Evolutionary conservation across 2,888 invertebrate species (phyloP).

Genomic region (Caenorhabditis sp.): DNA sequence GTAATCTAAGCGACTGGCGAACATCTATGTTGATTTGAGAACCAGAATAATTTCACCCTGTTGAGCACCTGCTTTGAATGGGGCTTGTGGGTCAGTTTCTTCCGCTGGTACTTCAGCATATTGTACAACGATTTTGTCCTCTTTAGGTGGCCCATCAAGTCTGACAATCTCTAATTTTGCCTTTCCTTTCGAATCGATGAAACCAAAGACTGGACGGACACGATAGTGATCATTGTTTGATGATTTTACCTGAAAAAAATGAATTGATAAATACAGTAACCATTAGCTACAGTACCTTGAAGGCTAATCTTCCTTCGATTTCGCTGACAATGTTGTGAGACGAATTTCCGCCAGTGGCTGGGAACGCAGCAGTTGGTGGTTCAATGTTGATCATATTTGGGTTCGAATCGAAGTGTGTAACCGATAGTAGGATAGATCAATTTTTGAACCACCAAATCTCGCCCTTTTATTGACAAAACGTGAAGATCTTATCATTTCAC

Average conservation of each 20-base stretch:
- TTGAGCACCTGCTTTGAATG: slow-evolving; percentile 54
- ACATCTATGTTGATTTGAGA: slow-evolving; percentile 36
- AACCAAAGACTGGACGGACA: slow-evolving; percentile 60
- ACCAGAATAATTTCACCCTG: slow-evolving; percentile 52
- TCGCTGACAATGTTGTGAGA: slow-evolving; percentile 7
- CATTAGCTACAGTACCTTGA: not conserved
- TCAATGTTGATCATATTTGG: slow-evolving; percentile 13
- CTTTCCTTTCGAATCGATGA: slow-evolving; percentile 45
- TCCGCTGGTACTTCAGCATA: slow-evolving; percentile 56
- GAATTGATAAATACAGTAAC: slow-evolving; percentile 10
- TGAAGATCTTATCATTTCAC: not conserved
- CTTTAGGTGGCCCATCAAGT: slow-evolving; percentile 44
- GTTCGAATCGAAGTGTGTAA: not conserved
- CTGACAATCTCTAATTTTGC: slow-evolving; percentile 47
- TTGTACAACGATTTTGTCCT: slow-evolving; percentile 53
- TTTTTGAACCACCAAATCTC: not conserved
- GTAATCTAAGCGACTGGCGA: not conserved
- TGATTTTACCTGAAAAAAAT: slow-evolving; percentile 6
- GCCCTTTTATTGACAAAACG: not conserved
- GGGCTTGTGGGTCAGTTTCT: slow-evolving; percentile 53
- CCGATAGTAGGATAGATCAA: not conserved
- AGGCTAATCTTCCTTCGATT: not conserved
- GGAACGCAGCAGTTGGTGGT: slow-evolving; percentile 8
- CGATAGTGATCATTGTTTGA: slow-evolving; percentile 61
- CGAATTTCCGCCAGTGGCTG: slow-evolving; percentile 4